These are phyloP conservation scores for Branchinecta lynchi DNA, from an alignment of 1,140 invertebrate genomes.

Conservation along the genomic window DNA sequence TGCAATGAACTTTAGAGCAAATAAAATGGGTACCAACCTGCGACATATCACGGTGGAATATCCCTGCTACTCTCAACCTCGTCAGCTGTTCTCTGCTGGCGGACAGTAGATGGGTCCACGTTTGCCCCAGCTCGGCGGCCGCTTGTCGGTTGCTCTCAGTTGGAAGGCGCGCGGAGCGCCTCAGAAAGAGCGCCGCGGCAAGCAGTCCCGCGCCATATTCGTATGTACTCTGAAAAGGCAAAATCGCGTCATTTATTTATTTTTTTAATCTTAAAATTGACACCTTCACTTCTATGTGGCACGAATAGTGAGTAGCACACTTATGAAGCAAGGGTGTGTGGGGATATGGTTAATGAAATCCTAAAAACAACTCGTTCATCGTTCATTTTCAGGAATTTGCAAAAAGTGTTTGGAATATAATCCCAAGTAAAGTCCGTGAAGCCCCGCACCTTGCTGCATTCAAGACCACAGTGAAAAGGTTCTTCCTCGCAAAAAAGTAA, in stretches of 20 bases:
- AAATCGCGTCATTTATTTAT: background rate
- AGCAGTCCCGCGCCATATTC: constrained; percentile 60
- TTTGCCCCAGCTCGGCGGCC: constrained; percentile 40
- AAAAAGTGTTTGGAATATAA: no score
- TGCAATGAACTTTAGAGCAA: background rate
- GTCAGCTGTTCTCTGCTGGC: constrained; percentile 61
- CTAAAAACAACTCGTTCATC: no score
- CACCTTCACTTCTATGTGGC: no score
- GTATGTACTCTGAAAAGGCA: constrained; percentile 46
- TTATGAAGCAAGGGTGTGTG: no score
- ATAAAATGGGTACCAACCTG: constrained; percentile 15
- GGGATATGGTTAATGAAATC: no score
- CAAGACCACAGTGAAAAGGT: no score
- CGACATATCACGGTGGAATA: constrained; percentile 42
- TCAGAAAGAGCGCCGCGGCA: constrained; percentile 51
- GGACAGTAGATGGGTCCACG: constrained; percentile 50
- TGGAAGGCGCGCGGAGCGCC: constrained; percentile 51
- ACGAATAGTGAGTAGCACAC: constrained; percentile 13
- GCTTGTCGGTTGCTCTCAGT: constrained; percentile 40
- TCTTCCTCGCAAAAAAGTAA: no score
- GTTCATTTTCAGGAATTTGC: no score
- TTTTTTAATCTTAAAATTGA: no score
- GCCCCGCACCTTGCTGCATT: no score
- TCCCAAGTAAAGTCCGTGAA: no score
- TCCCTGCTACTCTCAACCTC: constrained; percentile 51